phyloP scores from a whole-genome alignment of 2,888 invertebrate species.

The Erebia epiphron region DNA sequence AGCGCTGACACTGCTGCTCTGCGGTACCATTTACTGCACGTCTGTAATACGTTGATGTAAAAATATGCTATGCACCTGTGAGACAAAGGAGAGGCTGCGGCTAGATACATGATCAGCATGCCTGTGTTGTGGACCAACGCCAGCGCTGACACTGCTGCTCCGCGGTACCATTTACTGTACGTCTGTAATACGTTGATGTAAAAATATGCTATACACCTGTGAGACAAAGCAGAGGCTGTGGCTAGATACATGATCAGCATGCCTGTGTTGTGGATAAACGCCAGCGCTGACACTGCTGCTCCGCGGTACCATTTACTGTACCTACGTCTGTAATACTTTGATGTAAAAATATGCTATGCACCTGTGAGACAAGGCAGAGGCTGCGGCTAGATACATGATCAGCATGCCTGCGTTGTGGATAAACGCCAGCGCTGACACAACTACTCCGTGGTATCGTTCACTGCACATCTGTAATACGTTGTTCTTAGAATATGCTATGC shows the following conservation, averaged over 20 bases:
- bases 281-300: constrained; percentile 60
- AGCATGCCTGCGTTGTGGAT: no score
- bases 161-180: no score
- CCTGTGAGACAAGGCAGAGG: constrained; percentile 52
- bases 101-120: no score
- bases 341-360: constrained; percentile 30
- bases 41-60: no score
- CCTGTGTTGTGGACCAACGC: constrained; percentile 61
- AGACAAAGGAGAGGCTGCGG: constrained; percentile 52
- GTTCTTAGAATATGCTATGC: background rate
- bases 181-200: no score
- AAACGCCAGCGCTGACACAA: constrained; percentile 57
- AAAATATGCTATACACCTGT: no score
- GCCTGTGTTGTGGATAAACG: constrained; percentile 62
- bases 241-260: constrained; percentile 67
- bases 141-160: constrained; percentile 58
- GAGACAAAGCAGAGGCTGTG: no score
- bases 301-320: constrained; percentile 48
- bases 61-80: constrained; percentile 48
- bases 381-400: constrained; percentile 46
- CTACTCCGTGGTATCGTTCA: no score
- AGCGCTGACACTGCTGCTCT: constrained; percentile 64
- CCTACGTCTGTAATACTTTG: no score
- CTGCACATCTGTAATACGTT: no score
- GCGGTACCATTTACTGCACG: constrained; percentile 41